Percentiles rank a stretch among this genome's conserved stretches.
These are phyloP conservation scores for Tillus elongatus DNA, from an alignment of 2,888 invertebrate species.

Conservation along the genomic window DNA sequence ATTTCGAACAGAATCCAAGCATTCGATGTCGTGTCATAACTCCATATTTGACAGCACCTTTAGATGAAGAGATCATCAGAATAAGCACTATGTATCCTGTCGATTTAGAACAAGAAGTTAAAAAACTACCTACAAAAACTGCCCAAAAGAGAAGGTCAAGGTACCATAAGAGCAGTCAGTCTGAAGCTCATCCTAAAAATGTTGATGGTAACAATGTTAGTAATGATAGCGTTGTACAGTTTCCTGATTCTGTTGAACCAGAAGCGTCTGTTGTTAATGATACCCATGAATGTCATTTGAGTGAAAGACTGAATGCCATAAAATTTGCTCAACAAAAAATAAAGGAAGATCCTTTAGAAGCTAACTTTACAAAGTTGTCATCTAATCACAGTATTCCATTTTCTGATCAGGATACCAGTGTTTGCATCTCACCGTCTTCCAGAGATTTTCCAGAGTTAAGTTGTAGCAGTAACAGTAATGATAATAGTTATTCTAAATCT, in stretches of 20 bases:
- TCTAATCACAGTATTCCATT: slow-evolving; percentile 13
- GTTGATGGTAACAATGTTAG: slow-evolving; percentile 15
- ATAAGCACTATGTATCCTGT: slow-evolving; percentile 41
- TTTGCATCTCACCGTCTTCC: background rate
- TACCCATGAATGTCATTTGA: slow-evolving; percentile 9
- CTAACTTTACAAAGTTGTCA: slow-evolving; percentile 22
- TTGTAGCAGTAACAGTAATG: slow-evolving; percentile 22
- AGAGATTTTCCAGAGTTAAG: slow-evolving; percentile 36
- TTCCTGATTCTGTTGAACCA: slow-evolving; percentile 20
- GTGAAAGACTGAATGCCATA: slow-evolving; percentile 30
- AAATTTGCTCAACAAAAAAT: slow-evolving; percentile 27
- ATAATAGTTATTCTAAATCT: slow-evolving; percentile 18
- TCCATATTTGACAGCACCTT: slow-evolving; percentile 55
- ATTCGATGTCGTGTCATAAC: slow-evolving; percentile 59
- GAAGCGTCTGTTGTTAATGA: slow-evolving; percentile 9
- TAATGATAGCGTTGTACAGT: slow-evolving; percentile 18
- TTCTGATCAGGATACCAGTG: background rate
- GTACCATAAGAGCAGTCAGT: slow-evolving; percentile 15
- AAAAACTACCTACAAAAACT: slow-evolving; percentile 22
- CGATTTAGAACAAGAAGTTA: slow-evolving; percentile 42
- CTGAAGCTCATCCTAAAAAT: too few relatives aligned
- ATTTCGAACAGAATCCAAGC: slow-evolving; percentile 51
- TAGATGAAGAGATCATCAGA: slow-evolving; percentile 48
- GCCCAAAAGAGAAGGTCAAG: slow-evolving; percentile 23
- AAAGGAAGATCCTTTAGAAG: slow-evolving; percentile 21